Evolutionary conservation across 2,113 vertebrate genomes (phyloP).

Genomic region (Thamnophis sirtalis): DNA sequence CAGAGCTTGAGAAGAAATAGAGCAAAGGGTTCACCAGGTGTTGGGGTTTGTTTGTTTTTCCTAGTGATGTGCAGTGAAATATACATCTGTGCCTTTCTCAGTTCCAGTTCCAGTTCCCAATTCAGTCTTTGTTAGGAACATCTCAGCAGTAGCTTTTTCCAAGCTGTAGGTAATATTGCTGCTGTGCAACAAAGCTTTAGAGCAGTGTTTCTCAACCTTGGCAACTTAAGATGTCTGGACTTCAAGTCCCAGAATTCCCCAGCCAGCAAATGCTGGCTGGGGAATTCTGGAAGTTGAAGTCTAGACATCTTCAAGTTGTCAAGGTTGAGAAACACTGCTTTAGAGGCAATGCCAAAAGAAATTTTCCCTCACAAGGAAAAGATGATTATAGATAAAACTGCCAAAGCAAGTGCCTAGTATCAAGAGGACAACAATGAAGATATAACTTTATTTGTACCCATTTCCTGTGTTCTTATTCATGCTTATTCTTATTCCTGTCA

Average conservation of each 20-base stretch:
- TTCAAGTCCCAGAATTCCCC: too few species aligned
- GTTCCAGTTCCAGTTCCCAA: not conserved
- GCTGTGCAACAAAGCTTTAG: not conserved
- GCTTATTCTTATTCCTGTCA: too few species aligned
- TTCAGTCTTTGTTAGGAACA: constrained; percentile 24
- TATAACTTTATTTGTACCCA: not conserved
- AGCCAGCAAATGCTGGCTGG: too few species aligned
- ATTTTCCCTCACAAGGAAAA: not conserved
- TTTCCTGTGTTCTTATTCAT: too few species aligned
- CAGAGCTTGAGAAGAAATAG: not conserved
- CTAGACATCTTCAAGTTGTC: too few species aligned
- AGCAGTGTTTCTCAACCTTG: too few species aligned
- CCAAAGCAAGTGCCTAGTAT: not conserved
- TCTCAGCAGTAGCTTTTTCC: not conserved
- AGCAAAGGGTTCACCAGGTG: not conserved
- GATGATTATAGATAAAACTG: not conserved
- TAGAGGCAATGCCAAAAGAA: not conserved
- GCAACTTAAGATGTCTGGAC: too few species aligned
- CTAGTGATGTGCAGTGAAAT: not conserved
- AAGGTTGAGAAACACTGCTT: too few species aligned
- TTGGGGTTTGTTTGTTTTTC: not conserved
- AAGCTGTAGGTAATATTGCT: constrained; percentile 5
- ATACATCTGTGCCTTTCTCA: constrained; percentile 3
- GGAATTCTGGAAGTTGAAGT: too few species aligned
- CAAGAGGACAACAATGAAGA: not conserved